Percentiles rank a stretch among this genome's conserved stretches.
Conservation (phyloP, 1,140 invertebrate genomes). For the Muscidifurax raptorellus region DNA sequence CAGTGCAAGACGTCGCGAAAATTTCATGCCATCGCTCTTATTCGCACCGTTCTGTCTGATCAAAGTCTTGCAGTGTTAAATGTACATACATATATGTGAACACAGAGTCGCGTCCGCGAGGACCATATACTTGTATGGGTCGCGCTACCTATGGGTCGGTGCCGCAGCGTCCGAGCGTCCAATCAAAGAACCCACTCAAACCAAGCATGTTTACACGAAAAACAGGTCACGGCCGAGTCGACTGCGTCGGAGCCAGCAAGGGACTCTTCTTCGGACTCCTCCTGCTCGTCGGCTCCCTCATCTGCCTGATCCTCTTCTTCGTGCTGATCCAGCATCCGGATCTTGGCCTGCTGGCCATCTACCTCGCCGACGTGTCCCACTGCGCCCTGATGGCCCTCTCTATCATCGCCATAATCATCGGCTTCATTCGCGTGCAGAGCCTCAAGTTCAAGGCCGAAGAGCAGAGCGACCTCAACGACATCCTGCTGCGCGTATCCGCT, state of each 20-base stretch:
- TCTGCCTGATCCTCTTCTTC: conserved; percentile 96
- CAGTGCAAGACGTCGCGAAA: neutral
- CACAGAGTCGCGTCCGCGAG: neutral
- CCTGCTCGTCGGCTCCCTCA: conserved; percentile 91
- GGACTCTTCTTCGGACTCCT: conserved; percentile 95
- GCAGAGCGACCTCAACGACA: conserved; percentile 91
- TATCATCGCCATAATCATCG: conserved; percentile 91
- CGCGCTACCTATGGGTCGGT: too few relatives aligned
- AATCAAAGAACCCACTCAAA: conserved; percentile 18
- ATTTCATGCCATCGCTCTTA: too few relatives aligned
- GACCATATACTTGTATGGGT: neutral
- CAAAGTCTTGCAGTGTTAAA: neutral
- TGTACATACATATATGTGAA: too few relatives aligned
- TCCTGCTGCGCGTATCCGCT: conserved; percentile 91
- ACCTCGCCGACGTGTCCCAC: conserved; percentile 92
- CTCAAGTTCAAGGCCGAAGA: conserved; percentile 93
- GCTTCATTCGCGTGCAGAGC: conserved; percentile 88
- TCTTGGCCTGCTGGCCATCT: conserved; percentile 88
- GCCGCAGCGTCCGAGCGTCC: neutral
- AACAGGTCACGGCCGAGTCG: conserved; percentile 86
- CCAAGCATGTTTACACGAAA: conserved; percentile 25
- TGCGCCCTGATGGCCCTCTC: conserved; percentile 90
- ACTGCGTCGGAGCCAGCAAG: conserved; percentile 94
- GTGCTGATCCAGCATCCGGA: conserved; percentile 90
- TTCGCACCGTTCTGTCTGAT: neutral